Evolutionary conservation across 2,797 vertebrate genomes (phyloP).

Genomic region (Mus caroli): DNA sequence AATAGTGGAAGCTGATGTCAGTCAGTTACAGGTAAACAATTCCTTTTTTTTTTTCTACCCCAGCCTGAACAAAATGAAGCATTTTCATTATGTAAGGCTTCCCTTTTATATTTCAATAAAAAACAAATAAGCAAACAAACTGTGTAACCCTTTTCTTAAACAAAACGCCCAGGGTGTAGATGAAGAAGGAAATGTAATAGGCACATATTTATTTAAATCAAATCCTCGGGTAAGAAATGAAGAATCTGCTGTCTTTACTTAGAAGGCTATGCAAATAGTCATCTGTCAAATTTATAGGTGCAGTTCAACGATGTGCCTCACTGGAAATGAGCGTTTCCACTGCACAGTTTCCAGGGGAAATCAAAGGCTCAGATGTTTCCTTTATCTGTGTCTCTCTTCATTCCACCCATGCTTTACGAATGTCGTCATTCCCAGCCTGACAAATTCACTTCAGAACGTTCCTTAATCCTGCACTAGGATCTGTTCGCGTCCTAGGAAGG

Average conservation of each 20-base stretch:
- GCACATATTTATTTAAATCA: conserved; percentile 87
- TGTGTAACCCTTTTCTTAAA: conserved; percentile 38
- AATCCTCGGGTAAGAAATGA: conserved; percentile 86
- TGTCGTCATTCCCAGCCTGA: conserved; percentile 96
- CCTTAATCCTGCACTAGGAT: conserved; percentile 97
- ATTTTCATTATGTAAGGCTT: conserved; percentile 57
- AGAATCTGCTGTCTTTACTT: conserved; percentile 84
- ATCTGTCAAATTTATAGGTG: conserved; percentile 76
- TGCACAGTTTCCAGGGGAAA: conserved; percentile 54
- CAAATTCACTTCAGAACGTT: conserved; percentile 97
- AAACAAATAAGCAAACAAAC: neutral
- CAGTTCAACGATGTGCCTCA: conserved; percentile 80
- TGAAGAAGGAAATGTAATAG: conserved; percentile 81
- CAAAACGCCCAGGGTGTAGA: conserved; percentile 44
- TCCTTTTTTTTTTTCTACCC: conserved; percentile 54
- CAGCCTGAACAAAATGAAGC: conserved; percentile 33
- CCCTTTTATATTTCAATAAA: conserved; percentile 47
- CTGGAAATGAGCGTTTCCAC: conserved; percentile 82
- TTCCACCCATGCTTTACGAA: conserved; percentile 98
- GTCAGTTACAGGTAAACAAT: neutral
- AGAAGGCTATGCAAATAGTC: conserved; percentile 84
- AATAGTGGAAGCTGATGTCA: conserved; percentile 24
- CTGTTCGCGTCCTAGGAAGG: conserved; percentile 90
- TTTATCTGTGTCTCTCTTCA: conserved; percentile 95
- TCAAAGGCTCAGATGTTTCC: conserved; percentile 91